Conservation (phyloP, 2,113 vertebrate species). For the Oreochromis spilurus region DNA sequence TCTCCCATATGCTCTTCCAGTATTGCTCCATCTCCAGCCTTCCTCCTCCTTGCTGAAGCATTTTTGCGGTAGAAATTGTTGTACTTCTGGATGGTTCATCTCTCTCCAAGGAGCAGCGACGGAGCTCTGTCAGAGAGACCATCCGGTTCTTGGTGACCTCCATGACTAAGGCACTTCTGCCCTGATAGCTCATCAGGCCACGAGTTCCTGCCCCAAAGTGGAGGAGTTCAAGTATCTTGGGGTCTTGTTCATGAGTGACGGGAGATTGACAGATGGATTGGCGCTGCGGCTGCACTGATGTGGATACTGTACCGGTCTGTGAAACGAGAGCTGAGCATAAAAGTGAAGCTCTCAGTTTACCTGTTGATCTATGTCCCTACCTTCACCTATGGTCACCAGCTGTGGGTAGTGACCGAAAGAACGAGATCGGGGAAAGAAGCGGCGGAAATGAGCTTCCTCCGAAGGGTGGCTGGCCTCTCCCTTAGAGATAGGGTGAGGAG, state of each 20-base stretch:
- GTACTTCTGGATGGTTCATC: background rate
- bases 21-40: background rate
- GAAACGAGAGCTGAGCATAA: background rate
- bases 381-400: accelerated
- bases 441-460: accelerated
- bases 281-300: background rate
- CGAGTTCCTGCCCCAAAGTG: background rate
- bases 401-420: accelerated
- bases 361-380: accelerated
- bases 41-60: background rate
- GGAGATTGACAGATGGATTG: accelerated
- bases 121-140: background rate
- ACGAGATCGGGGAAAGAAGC: accelerated
- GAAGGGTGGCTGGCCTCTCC: accelerated
- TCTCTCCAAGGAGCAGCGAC: background rate
- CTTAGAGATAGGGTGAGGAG: background rate
- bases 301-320: background rate
- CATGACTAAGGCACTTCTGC: background rate
- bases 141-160: background rate
- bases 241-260: background rate
- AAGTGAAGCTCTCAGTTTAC: too few species aligned
- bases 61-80: background rate
- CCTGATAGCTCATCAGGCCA: background rate
- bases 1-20: background rate
- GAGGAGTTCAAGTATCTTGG: background rate